Evolutionary conservation across 2,113 vertebrate species (phyloP).

Genomic region (Gobio gobio): DNA sequence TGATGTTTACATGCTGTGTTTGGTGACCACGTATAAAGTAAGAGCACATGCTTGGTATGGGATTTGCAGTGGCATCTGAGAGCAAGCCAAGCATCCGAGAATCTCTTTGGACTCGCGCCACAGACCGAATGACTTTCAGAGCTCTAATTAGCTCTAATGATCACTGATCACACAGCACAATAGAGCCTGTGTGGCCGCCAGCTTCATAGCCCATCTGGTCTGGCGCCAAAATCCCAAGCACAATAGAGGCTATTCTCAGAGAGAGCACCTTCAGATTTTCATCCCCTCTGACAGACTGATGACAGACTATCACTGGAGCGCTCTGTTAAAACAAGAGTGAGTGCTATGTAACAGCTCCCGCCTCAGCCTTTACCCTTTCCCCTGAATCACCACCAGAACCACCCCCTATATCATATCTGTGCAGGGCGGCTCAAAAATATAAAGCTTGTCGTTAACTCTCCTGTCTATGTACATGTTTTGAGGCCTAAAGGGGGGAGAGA

Average conservation of each 20-base stretch:
- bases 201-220: slow-evolving; percentile 63
- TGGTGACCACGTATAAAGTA: slow-evolving; percentile 2
- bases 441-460: slow-evolving; percentile 17
- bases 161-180: slow-evolving; percentile 66
- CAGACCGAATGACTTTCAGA: slow-evolving; percentile 62
- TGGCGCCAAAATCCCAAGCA: slow-evolving; percentile 62
- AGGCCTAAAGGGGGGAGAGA: neutral
- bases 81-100: slow-evolving; percentile 19
- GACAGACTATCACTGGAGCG: slow-evolving; percentile 65
- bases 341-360: slow-evolving; percentile 58
- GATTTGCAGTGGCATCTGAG: neutral
- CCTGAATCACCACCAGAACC: slow-evolving; percentile 8
- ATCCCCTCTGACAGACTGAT: slow-evolving; percentile 56
- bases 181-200: slow-evolving; percentile 66
- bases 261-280: slow-evolving; percentile 64
- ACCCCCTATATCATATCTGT: slow-evolving; percentile 51
- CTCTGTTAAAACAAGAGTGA: slow-evolving; percentile 65
- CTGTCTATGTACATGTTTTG: neutral
- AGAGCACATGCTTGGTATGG: neutral
- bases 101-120: slow-evolving; percentile 12
- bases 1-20: neutral
- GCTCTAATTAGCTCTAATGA: slow-evolving; percentile 66
- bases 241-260: slow-evolving; percentile 75
- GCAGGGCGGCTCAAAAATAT: slow-evolving; percentile 53
- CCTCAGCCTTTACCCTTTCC: slow-evolving; percentile 17